Evolutionary conservation across 2,113 vertebrate species (phyloP).

Genomic region (Oenanthe melanoleuca): DNA sequence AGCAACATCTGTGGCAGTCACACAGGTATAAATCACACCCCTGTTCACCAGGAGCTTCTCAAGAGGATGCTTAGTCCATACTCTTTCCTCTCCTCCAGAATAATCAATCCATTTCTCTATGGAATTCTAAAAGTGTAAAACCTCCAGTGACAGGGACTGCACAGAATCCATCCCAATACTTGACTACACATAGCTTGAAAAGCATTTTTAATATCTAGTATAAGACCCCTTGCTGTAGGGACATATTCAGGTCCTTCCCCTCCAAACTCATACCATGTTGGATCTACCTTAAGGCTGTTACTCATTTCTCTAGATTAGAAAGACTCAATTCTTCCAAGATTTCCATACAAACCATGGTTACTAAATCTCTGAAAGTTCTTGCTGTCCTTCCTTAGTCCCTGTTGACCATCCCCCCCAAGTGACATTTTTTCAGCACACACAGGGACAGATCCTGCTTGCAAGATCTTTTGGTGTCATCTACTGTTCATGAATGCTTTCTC

Average conservation of each 20-base stretch:
- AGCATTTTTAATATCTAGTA: neutral
- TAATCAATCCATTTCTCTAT: neutral
- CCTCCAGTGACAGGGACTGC: neutral
- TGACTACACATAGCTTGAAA: neutral
- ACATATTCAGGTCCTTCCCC: neutral
- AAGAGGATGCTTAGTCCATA: neutral
- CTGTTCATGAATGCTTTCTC: neutral
- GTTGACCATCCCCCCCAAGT: neutral
- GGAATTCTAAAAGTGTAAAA: neutral
- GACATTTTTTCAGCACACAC: neutral
- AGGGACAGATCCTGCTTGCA: neutral
- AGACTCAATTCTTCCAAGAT: neutral
- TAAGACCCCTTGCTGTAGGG: neutral
- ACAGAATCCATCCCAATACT: neutral
- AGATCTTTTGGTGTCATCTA: neutral
- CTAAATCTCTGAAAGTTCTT: neutral
- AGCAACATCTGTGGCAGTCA: neutral
- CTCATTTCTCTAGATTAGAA: neutral
- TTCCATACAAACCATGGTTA: neutral
- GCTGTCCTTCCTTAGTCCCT: neutral
- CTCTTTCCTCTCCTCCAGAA: neutral
- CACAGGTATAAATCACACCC: neutral
- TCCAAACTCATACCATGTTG: rapidly evolving
- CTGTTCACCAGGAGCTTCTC: neutral
- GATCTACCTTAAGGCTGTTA: neutral